Evolutionary conservation across 2,113 vertebrate species (phyloP).

Genomic region (Meles meles): DNA sequence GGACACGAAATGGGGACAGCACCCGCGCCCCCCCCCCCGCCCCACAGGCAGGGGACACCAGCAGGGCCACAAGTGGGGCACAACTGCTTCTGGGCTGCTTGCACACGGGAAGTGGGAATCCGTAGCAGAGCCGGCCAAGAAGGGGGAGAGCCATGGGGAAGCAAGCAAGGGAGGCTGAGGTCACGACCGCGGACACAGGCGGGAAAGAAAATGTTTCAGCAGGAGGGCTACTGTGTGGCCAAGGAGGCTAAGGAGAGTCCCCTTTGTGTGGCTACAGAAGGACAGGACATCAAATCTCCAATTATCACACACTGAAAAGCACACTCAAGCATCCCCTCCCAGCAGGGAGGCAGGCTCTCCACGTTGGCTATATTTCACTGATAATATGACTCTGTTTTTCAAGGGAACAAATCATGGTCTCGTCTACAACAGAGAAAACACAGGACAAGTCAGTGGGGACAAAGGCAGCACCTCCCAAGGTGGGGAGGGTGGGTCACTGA

Average conservation of each 20-base stretch:
- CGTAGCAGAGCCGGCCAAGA: neutral
- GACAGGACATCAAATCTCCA: neutral
- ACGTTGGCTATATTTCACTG: neutral
- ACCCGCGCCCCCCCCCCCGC: fast-evolving
- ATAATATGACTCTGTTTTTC: slow-evolving; percentile 22
- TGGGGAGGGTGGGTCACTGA: fast-evolving
- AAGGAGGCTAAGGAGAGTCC: neutral
- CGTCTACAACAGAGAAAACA: neutral
- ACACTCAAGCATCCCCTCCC: neutral
- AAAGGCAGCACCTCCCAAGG: neutral
- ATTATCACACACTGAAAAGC: neutral
- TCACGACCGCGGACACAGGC: neutral
- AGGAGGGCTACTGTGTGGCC: neutral
- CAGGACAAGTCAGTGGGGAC: neutral
- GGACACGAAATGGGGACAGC: neutral
- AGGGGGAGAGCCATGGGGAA: neutral
- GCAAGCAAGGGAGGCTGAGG: neutral
- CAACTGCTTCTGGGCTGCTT: neutral
- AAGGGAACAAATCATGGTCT: neutral
- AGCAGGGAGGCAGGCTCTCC: neutral
- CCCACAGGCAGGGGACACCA: too few species aligned
- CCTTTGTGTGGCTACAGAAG: neutral
- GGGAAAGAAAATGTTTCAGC: neutral
- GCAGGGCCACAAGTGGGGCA: neutral
- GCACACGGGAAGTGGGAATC: neutral